Base-by-base conservation (phyloP, 2,888 invertebrate species). In the Eustalomyia histrio region DNA sequence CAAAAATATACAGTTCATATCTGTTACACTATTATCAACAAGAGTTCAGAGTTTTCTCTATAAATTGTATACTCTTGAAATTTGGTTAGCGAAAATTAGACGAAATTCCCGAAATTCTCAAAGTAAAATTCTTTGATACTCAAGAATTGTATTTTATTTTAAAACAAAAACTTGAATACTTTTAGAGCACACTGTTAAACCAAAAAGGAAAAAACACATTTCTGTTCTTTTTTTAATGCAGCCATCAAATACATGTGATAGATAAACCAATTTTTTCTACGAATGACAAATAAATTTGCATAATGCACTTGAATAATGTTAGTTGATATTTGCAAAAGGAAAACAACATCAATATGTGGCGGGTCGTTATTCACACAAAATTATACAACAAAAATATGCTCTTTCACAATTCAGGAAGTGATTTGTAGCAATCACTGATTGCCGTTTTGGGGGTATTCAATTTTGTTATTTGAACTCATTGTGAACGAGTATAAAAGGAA, bases 361-460 rank as follows among this genome's bases (percentile, higher is more conserved):
- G 7, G 5, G n/a, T n/a, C 43, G 14, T 47, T 39, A 12, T 39
- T 39, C 39, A 39, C 39, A 39, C 39, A 12, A 12, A 12, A 39
- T 29, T 29, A 7, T 29, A 39, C 17, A 71, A 21, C 18, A 50
- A 60, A 50, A 58, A 17, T n/a, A 21, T 8, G 8, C 8, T 7
- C 10, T 3, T 35, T 35, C 8, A 7, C 3, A 35, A 39, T 16
- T 29, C 43, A 53, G 2, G 24, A 24, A 61, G 21, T 43, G n/a
- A 43, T 61, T 61, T 24, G 18, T 21, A 1, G 35, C 12, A 24
- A 58, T 52, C n/a, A 24, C 52, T 75, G 53, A 67, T 75, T 67
- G 60, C 18, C 60, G 33, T 60, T 67, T 17, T 60, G 65, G 65
- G 58, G 24, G 18, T 43, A 75, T 67, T 75, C 14, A 75, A 50